phyloP scores from a whole-genome alignment of 2,888 invertebrate species.

The Elegia similella region DNA sequence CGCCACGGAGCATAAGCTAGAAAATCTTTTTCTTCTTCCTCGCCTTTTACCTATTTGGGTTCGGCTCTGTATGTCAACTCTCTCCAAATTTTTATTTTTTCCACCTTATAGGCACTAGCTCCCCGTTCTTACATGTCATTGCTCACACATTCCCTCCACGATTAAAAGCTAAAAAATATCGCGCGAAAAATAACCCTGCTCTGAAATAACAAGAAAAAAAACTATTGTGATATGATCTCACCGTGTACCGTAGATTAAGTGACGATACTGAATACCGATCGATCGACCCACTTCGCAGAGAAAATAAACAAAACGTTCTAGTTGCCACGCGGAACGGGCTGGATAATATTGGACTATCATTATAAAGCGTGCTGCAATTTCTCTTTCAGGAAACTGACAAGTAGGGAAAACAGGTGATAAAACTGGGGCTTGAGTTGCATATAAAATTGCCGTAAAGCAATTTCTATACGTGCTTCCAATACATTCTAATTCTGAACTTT shows the following conservation, averaged over 20 bases:
- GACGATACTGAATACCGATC: conserved; percentile 8
- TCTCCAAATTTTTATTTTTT: no score
- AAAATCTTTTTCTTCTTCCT: no score
- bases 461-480: no score
- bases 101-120: no score
- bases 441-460: background rate
- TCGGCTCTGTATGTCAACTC: no score
- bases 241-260: conserved; percentile 8
- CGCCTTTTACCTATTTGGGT: no score
- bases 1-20: no score
- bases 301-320: conserved; percentile 14
- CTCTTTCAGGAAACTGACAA: conserved; percentile 18
- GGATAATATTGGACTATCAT: conserved; percentile 13
- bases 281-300: conserved; percentile 15
- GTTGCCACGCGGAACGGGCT: conserved; percentile 5
- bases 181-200: no score
- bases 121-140: no score
- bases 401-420: background rate
- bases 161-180: no score
- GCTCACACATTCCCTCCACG: no score
- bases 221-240: conserved; percentile 4
- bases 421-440: background rate
- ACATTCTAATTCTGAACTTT: no score
- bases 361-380: conserved; percentile 2
- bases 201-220: background rate